Base-by-base conservation (phyloP, 2,797 vertebrate genomes). In the Scleropages formosus region DNA sequence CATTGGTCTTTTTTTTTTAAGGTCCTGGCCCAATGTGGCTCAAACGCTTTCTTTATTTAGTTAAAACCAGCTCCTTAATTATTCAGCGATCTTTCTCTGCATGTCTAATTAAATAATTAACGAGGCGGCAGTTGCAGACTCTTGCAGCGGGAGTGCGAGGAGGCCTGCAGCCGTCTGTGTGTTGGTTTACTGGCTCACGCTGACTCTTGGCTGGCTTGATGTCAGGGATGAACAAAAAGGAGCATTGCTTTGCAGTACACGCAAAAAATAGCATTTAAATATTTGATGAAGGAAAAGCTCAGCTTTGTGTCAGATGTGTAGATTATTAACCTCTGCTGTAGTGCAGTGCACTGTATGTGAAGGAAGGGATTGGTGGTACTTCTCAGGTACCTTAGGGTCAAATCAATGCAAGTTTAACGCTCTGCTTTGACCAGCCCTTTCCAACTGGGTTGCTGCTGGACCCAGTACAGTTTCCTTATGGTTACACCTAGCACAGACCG, bases 41-140 rank as follows among this genome's bases (percentile, higher is more conserved):
- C 58, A 15, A n/a, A 68, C 12, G 10, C 6, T 10, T 53, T 73
- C 76, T 73, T 73, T 73, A 65, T 49, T 66, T 67, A 26, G 76
- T 64, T 73, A 73, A 77, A 77, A 66, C 44, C 62, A 13, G 66
- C 16, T 24, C 49, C 76, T 73, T 60, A 73, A 73, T 73, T 66
- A 77, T 73, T 67, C 62, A 65, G 62, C 47, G 46, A 58, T 60
- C 64, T 68, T 16, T 61, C 39, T 27, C 64, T 27, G 11, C 53
- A 27, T 47, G 27, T 73, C 72, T 51, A 67, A 27, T 58, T 66
- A 66, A 77, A 77, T 73, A 65, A 73, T 65, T n/a, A 66, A 65
- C 4, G 46, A 74, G 24, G 61, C 24, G 12, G 51, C 60, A 51
- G 75, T 47, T 27, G 58, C 59, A 26, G 47, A 61, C 24, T 24